Conservation (phyloP, 2,888 invertebrate genomes). For the Tholera decimalis region DNA sequence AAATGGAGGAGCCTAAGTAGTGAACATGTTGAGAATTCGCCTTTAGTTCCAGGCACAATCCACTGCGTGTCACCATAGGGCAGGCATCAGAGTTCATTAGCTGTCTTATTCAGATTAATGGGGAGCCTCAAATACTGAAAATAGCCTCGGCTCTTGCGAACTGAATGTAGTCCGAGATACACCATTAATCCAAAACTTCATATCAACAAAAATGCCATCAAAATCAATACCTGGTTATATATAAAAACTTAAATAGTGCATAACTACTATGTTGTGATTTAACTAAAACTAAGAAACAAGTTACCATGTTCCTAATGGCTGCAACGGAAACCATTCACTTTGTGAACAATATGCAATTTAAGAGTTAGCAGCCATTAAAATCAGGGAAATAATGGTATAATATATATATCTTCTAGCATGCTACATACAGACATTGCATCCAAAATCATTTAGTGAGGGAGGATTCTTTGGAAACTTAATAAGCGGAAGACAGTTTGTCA, state of each 20-base stretch:
- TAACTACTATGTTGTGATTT: slow-evolving; percentile 78
- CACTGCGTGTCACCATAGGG: slow-evolving; percentile 27
- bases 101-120: slow-evolving; percentile 65
- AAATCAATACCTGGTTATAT: slow-evolving; percentile 79
- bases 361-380: slow-evolving; percentile 66
- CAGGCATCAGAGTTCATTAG: slow-evolving; percentile 50
- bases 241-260: slow-evolving; percentile 81
- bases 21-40: slow-evolving; percentile 53
- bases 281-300: slow-evolving; percentile 81
- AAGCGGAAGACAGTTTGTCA: slow-evolving; percentile 65
- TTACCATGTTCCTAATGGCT: slow-evolving; percentile 70
- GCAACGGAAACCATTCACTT: slow-evolving; percentile 72
- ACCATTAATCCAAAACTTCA: slow-evolving; percentile 66
- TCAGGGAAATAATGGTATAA: slow-evolving; percentile 64
- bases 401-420: slow-evolving; percentile 66
- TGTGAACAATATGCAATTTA: slow-evolving; percentile 70
- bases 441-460: slow-evolving; percentile 57
- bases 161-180: slow-evolving; percentile 57
- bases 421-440: slow-evolving; percentile 68
- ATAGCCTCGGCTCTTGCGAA: slow-evolving; percentile 74
- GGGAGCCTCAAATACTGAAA: slow-evolving; percentile 67
- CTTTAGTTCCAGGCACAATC: slow-evolving; percentile 58
- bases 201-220: slow-evolving; percentile 66
- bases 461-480: slow-evolving; percentile 65
- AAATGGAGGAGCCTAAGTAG: slow-evolving; percentile 70